phyloP scores from a whole-genome alignment of 2,888 invertebrate species.

The Bellardia pandia region DNA sequence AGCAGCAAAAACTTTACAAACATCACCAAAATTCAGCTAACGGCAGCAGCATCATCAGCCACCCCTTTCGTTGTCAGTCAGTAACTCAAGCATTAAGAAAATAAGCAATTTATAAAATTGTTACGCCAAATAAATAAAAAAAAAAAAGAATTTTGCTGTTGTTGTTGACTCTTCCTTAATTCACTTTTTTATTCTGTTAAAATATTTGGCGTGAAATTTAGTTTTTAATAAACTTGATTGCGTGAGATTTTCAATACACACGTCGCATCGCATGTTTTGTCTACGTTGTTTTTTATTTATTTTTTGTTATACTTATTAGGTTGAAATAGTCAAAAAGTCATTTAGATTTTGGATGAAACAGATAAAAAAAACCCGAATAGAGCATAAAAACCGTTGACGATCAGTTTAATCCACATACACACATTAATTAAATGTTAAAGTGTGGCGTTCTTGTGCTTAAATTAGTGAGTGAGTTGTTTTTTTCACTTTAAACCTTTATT shows the following conservation, averaged over 20 bases:
- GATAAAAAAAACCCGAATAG: slow-evolving; percentile 13
- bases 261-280: slow-evolving; percentile 48
- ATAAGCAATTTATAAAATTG: slow-evolving; percentile 82
- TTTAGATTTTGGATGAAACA: slow-evolving; percentile 2
- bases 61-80: slow-evolving; percentile 60
- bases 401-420: slow-evolving; percentile 40
- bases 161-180: slow-evolving; percentile 63
- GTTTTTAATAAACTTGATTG: slow-evolving; percentile 76
- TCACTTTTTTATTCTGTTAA: slow-evolving; percentile 69
- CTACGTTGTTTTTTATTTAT: neutral
- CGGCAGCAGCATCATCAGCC: slow-evolving; percentile 33
- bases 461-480: slow-evolving; percentile 9
- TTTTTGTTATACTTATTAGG: neutral
- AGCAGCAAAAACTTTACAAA: slow-evolving; percentile 63
- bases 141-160: slow-evolving; percentile 63
- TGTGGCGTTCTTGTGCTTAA: slow-evolving; percentile 62
- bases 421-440: slow-evolving; percentile 60
- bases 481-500: slow-evolving; percentile 18
- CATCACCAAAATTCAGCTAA: slow-evolving; percentile 5
- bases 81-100: slow-evolving; percentile 69
- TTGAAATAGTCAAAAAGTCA: slow-evolving; percentile 41
- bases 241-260: slow-evolving; percentile 58
- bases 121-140: slow-evolving; percentile 83
- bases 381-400: slow-evolving; percentile 32
- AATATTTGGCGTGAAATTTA: slow-evolving; percentile 82